Percentiles rank a stretch among this genome's conserved stretches.
Conservation (phyloP, 2,888 invertebrate genomes). For the Isoperla grammatica region DNA sequence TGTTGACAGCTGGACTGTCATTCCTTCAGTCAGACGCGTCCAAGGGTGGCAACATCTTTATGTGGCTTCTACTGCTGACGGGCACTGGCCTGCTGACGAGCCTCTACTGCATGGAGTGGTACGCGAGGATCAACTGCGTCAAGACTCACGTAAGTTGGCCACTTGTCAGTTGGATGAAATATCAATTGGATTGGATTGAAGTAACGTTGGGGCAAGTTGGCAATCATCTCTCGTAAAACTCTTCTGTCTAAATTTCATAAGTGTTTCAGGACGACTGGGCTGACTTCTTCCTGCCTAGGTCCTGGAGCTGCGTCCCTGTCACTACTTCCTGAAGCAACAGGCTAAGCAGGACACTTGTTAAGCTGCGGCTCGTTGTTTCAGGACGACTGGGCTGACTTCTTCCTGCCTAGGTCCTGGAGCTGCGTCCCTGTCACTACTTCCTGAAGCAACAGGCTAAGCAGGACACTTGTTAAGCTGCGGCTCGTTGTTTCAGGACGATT, state of each 20-base stretch:
- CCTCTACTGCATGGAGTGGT: conserved; percentile 81
- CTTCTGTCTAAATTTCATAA: too few species aligned
- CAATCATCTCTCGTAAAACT: not conserved
- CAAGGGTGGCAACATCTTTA: conserved; percentile 66
- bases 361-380: too few species aligned
- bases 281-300: conserved; percentile 50
- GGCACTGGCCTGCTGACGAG: conserved; percentile 74
- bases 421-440: not conserved
- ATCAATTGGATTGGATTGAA: too few species aligned
- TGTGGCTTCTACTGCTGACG: conserved; percentile 74
- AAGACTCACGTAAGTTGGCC: conserved; percentile 41
- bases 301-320: conserved; percentile 41
- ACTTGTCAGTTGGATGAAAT: too few species aligned
- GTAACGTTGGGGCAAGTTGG: not conserved
- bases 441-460: not conserved
- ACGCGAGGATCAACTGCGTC: conserved; percentile 70
- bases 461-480: not conserved
- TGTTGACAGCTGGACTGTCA: conserved; percentile 38
- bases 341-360: too few species aligned
- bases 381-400: too few species aligned
- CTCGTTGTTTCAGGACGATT: not conserved
- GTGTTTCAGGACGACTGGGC: conserved; percentile 42
- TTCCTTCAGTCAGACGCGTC: conserved; percentile 45
- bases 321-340: too few species aligned
- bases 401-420: not conserved